These are phyloP conservation scores for Melinaea menophilus DNA, from an alignment of 2,888 invertebrate species.

Conservation along the genomic window DNA sequence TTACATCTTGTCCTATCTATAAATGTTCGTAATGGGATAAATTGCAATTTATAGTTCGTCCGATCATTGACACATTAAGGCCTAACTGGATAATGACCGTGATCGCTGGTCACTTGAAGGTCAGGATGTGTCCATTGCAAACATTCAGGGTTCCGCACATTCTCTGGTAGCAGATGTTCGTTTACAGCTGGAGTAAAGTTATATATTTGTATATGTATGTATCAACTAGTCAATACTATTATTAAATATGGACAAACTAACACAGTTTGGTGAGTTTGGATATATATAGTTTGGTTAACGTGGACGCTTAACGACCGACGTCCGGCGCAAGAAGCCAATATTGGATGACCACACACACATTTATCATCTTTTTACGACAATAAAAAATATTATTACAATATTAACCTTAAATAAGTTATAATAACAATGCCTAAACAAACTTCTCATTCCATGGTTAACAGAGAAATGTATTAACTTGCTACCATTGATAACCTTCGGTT, in stretches of 20 bases:
- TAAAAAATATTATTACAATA: neutral
- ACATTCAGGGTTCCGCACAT: neutral
- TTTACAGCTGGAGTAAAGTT: too few species aligned
- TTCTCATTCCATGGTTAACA: neutral
- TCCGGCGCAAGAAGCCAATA: conserved; percentile 46
- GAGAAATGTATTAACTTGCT: neutral
- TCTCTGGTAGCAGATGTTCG: too few species aligned
- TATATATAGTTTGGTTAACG: conserved; percentile 9
- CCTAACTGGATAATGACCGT: conserved; percentile 49
- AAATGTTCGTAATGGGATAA: neutral
- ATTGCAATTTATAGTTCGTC: conserved; percentile 4
- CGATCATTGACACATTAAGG: conserved; percentile 25
- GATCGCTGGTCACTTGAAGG: conserved; percentile 39
- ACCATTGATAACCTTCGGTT: neutral
- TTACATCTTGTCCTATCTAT: neutral
- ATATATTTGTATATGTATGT: too few species aligned
- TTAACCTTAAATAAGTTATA: neutral
- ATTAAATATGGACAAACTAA: too few species aligned
- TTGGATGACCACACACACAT: conserved; percentile 51
- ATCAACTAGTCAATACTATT: too few species aligned
- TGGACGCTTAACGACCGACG: conserved; percentile 55
- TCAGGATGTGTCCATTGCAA: conserved; percentile 14
- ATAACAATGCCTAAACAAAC: neutral
- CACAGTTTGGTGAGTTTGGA: neutral
- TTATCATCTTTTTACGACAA: neutral